Conservation (phyloP, 2,797 vertebrate species). For the Coregonus sp. region DNA sequence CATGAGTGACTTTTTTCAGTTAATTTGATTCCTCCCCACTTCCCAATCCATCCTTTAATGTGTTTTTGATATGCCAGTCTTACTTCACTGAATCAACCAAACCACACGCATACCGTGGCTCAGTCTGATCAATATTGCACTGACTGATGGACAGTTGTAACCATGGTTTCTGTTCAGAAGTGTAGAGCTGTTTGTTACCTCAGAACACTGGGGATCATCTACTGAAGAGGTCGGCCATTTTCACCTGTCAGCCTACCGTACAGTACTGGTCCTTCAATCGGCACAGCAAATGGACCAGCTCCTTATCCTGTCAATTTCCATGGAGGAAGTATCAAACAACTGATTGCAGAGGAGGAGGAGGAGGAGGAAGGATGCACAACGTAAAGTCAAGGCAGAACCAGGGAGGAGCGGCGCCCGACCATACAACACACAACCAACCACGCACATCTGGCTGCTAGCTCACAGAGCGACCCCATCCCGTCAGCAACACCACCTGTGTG, state of each 20-base stretch:
- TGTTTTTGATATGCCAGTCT: slow-evolving; percentile 41
- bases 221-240: not conserved
- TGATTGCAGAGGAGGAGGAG: not conserved
- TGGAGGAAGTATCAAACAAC: slow-evolving; percentile 4
- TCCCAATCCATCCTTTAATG: slow-evolving; percentile 51
- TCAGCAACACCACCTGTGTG: slow-evolving; percentile 11
- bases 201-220: not conserved
- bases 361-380: slow-evolving; percentile 5
- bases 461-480: not conserved
- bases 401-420: not conserved
- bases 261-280: not conserved
- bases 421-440: slow-evolving; percentile 20
- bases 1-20: slow-evolving; percentile 30
- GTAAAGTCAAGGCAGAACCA: slow-evolving; percentile 1
- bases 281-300: not conserved
- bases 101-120: slow-evolving; percentile 5
- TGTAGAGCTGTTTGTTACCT: not conserved
- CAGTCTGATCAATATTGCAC: slow-evolving; percentile 5
- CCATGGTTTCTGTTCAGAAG: slow-evolving; percentile 8
- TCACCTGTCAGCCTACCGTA: not conserved
- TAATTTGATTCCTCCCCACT: slow-evolving; percentile 39
- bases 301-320: not conserved
- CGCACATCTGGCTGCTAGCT: slow-evolving; percentile 10
- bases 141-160: slow-evolving; percentile 25
- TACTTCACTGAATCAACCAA: slow-evolving; percentile 35